Evolutionary conservation across 2,113 vertebrate genomes (phyloP), one percentile per base, ranked within the genome.

Genomic region (Terrapene triunguis): DNA sequence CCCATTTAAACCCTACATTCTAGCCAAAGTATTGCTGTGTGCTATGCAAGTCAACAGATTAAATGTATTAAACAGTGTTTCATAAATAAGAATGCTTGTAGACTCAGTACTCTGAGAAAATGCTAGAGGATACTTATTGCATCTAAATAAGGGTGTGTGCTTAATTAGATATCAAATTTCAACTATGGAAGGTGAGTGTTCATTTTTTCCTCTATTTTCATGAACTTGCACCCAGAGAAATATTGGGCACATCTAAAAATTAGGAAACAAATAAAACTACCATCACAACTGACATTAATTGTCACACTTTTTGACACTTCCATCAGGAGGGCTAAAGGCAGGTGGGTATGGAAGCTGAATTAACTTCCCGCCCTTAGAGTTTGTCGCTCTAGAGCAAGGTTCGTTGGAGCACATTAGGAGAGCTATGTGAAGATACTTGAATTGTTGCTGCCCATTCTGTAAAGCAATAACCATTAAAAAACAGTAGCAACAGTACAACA

Each of bases 21-120:
- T 13, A 96, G 74, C 13, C 88, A 87, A 19, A 53, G 47, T 93
- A 87, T 94, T 95, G 22, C 32, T 89, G 87, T 78, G 10, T 47
- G 35, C 51, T 51, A 89, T 48, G 54, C 25, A 95, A 93, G 82
- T 80, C 38, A 96, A 72, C 2, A 76, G 38, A 86, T 14, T 3
- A 92, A 92, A 90, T n/a, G 0, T 83, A 90, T 95, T 65, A 48
- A 89, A 85, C 8, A 88, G 10, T 74, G 48, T 22, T 82, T 86
- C 81, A 92, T 88, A 11, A 89, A 88, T 87, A 88, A 80, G 59
- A 92, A 72, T 80, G 6, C 8, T 85, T 93, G 21, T 29, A 17
- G 10, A 86, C 10, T 57, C 81, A 81, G 51, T 3, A 82, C 81
- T 10, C 10, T 72, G n/a, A 82, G 3, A 95, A 85, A 90, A 65